phyloP scores from a whole-genome alignment of 2,113 vertebrate species.

The Charadrius vociferus region DNA sequence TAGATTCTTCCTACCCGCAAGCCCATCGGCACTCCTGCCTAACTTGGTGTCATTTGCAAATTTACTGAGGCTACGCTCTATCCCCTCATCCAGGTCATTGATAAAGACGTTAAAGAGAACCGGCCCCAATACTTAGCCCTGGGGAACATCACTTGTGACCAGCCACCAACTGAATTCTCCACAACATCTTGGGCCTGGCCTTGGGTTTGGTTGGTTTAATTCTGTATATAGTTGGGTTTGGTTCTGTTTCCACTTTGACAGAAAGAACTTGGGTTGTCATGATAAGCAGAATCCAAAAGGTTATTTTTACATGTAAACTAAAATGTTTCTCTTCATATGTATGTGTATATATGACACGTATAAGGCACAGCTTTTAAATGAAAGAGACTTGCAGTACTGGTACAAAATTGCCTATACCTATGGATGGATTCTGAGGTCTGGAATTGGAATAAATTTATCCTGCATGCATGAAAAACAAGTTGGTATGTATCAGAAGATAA shows the following conservation, averaged over 20 bases:
- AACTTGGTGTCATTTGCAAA: too few relatives aligned
- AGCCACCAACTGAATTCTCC: too few relatives aligned
- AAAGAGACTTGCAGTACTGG: neutral
- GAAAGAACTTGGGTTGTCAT: neutral
- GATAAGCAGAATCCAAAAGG: neutral
- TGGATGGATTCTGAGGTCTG: neutral
- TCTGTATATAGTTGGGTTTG: neutral
- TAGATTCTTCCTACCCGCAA: too few relatives aligned
- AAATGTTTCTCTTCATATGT: neutral
- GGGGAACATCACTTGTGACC: too few relatives aligned
- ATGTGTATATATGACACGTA: neutral
- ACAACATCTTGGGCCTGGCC: too few relatives aligned
- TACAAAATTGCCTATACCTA: neutral
- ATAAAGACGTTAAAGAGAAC: too few relatives aligned
- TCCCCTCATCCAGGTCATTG: too few relatives aligned
- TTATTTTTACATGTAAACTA: neutral
- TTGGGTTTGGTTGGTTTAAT: too few relatives aligned
- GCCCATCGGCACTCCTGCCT: too few relatives aligned
- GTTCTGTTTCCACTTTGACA: neutral
- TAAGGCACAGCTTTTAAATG: neutral
- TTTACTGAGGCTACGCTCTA: too few relatives aligned
- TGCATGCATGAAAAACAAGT: neutral
- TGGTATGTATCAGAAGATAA: neutral
- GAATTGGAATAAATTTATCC: neutral
- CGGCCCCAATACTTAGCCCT: too few relatives aligned